These are phyloP conservation scores for Hipposideros armiger DNA, from an alignment of 2,113 vertebrate genomes.

Conservation along the genomic window DNA sequence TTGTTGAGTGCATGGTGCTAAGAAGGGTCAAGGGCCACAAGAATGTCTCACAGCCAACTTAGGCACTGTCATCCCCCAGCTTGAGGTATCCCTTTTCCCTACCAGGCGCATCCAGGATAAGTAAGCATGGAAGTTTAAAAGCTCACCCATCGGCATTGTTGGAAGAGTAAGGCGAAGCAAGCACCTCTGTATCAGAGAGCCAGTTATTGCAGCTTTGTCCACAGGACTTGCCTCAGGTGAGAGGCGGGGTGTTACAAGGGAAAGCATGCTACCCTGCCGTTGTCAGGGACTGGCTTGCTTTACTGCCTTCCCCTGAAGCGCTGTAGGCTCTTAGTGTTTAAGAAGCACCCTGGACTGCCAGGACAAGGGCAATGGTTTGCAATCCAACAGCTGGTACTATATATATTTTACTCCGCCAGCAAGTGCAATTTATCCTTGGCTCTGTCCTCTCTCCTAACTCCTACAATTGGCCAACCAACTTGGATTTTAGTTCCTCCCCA, in stretches of 20 bases:
- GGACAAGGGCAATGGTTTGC: neutral
- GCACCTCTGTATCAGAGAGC: neutral
- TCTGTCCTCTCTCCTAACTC: neutral
- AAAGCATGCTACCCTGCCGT: neutral
- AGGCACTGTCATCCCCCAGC: neutral
- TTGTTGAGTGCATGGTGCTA: slow-evolving; percentile 1
- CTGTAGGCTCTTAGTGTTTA: neutral
- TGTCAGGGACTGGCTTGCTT: neutral
- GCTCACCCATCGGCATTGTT: neutral
- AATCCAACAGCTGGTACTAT: neutral
- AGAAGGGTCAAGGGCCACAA: neutral
- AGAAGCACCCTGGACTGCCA: neutral
- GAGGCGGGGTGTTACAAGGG: too few relatives aligned
- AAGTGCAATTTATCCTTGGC: neutral
- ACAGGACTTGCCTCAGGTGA: neutral
- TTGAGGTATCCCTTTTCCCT: neutral
- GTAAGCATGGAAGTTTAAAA: neutral
- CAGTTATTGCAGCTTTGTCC: neutral
- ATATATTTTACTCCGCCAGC: neutral
- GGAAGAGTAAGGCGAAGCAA: neutral
- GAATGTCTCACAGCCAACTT: neutral
- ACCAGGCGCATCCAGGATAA: neutral
- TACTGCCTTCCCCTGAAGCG: neutral
- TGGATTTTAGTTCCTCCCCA: neutral
- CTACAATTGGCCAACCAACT: neutral